Conservation (phyloP, 2,888 invertebrate genomes). For the Acronicta leporina region DNA sequence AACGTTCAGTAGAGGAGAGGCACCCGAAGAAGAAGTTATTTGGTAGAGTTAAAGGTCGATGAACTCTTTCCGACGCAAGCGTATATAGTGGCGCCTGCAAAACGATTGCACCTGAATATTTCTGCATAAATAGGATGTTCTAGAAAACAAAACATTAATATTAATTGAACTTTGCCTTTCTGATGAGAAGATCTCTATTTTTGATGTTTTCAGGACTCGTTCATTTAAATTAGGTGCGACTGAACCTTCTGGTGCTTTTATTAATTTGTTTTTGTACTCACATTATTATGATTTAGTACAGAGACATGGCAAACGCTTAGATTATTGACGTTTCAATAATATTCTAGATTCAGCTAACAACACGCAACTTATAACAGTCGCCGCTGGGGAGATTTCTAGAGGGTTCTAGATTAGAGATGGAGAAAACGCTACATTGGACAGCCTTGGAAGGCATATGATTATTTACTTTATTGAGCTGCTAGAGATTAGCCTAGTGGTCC, state of each 20-base stretch:
- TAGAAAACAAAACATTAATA: constrained; percentile 50
- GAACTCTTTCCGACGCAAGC: constrained; percentile 31
- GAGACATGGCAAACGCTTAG: no score
- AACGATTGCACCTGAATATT: constrained; percentile 45
- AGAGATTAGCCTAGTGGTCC: no score
- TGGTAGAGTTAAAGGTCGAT: constrained; percentile 37
- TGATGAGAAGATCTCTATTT: constrained; percentile 25
- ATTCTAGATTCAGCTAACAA: no score
- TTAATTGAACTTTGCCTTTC: constrained; percentile 48
- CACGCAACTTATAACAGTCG: no score
- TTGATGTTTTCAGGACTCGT: constrained; percentile 5
- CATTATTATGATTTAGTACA: no score
- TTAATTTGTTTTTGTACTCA: background rate
- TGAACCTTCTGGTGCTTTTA: constrained; percentile 2
- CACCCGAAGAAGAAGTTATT: no score
- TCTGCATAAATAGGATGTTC: constrained; percentile 47
- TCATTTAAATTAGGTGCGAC: background rate
- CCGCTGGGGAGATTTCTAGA: no score
- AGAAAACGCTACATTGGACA: no score
- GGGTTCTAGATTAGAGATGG: no score
- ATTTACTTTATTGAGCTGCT: no score
- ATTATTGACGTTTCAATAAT: background rate
- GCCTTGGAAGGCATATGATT: no score
- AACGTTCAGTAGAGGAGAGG: no score
- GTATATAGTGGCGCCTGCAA: constrained; percentile 41